Evolutionary conservation across 1,140 invertebrate species (phyloP).

Genomic region (Trissolcus basalis): DNA sequence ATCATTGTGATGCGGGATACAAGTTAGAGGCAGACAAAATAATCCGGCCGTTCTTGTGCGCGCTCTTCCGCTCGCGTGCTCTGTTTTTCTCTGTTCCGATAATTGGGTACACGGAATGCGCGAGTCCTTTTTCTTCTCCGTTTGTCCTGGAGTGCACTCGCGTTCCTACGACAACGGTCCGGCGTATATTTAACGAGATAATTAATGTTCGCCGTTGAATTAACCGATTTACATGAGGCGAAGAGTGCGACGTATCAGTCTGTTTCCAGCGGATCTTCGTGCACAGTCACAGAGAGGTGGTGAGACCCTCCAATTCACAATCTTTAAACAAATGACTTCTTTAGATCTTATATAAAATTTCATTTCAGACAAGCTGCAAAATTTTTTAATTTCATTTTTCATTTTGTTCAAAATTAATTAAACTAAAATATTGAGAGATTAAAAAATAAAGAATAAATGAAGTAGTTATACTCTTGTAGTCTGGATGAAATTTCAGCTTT

Average conservation of each 20-base stretch:
- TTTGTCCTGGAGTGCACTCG: slow-evolving; percentile 48
- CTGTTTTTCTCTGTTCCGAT: slow-evolving; percentile 66
- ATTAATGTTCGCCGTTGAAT: slow-evolving; percentile 71
- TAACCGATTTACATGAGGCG: slow-evolving; percentile 71
- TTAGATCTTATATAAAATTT: slow-evolving; percentile 12
- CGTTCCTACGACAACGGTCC: slow-evolving; percentile 57
- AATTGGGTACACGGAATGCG: slow-evolving; percentile 72
- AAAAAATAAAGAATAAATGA: no score
- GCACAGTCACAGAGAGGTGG: slow-evolving; percentile 51
- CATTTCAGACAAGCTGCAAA: no score
- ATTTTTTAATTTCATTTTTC: no score
- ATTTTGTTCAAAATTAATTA: no score
- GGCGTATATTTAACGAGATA: slow-evolving; percentile 68
- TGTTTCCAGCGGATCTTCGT: slow-evolving; percentile 43
- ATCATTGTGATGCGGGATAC: slow-evolving; percentile 46
- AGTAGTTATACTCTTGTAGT: no score
- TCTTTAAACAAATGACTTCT: slow-evolving; percentile 66
- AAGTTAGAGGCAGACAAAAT: slow-evolving; percentile 51
- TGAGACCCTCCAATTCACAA: slow-evolving; percentile 54
- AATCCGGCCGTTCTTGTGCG: slow-evolving; percentile 56
- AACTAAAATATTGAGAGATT: no score
- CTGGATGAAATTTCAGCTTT: no score
- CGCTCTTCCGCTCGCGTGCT: slow-evolving; percentile 56
- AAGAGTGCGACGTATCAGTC: slow-evolving; percentile 58
- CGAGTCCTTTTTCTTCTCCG: slow-evolving; percentile 61